Percentiles rank a stretch among this genome's conserved stretches.
Evolutionary conservation across 2,113 vertebrate genomes (phyloP).

Genomic region (Rostratula benghalensis): DNA sequence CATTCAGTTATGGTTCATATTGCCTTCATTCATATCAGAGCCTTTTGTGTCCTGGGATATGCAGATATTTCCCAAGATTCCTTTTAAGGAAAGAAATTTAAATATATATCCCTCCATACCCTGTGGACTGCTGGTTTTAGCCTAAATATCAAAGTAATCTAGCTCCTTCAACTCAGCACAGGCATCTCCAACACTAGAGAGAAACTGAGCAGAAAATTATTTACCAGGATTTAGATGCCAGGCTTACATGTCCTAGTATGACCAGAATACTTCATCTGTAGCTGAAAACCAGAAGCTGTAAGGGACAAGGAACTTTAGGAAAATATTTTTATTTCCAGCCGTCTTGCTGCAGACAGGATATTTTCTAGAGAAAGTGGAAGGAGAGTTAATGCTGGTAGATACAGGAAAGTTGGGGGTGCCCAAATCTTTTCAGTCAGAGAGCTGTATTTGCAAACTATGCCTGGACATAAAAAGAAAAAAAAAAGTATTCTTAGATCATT

Average conservation of each 20-base stretch:
- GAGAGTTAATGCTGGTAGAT: background rate
- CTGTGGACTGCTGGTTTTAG: background rate
- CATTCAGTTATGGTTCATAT: background rate
- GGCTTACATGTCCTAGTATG: background rate
- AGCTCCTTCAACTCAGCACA: background rate
- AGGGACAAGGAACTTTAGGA: background rate
- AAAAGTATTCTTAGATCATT: background rate
- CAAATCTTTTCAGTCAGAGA: background rate
- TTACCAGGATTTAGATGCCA: background rate
- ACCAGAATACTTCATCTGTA: background rate
- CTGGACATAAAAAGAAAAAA: background rate
- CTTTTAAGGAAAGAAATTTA: background rate
- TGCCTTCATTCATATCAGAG: background rate
- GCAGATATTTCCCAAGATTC: background rate
- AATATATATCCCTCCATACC: background rate
- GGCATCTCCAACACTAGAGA: background rate
- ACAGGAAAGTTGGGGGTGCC: background rate
- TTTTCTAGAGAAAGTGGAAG: background rate
- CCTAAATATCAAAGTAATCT: background rate
- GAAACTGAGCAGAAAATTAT: background rate
- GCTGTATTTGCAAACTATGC: background rate
- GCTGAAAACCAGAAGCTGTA: background rate
- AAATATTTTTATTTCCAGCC: background rate
- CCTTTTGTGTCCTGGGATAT: background rate
- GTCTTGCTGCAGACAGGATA: background rate